Percentiles rank a stretch among this genome's conserved stretches.
phyloP scores from a whole-genome alignment of 2,888 invertebrate species.

The Pyrocoelia pectoralis region DNA sequence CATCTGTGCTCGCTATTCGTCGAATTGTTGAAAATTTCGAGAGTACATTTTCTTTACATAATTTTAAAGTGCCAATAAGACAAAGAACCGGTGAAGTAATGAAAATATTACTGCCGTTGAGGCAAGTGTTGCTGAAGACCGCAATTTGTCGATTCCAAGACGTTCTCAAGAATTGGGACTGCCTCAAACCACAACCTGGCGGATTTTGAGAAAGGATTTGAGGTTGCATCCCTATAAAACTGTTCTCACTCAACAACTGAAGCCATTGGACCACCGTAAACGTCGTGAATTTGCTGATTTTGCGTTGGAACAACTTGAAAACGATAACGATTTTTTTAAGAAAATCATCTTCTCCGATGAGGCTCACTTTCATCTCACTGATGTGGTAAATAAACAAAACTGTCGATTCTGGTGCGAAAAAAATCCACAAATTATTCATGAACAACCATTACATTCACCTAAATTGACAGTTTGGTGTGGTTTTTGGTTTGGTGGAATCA shows the following conservation, averaged over 20 bases:
- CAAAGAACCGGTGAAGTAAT: neutral
- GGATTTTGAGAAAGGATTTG: too few species aligned
- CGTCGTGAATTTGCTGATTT: too few species aligned
- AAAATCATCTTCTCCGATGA: neutral
- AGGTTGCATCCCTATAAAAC: too few species aligned
- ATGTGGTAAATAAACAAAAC: neutral
- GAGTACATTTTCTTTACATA: neutral
- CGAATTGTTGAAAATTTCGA: neutral
- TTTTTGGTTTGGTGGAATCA: too few species aligned
- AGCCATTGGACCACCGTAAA: too few species aligned
- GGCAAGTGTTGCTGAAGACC: neutral
- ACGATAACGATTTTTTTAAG: too few species aligned
- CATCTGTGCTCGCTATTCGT: neutral
- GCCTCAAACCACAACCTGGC: too few species aligned
- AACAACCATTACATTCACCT: neutral
- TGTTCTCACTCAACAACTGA: too few species aligned
- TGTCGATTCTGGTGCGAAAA: neutral
- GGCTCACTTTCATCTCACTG: neutral
- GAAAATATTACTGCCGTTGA: neutral
- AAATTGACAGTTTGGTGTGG: too few species aligned
- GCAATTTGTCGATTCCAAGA: neutral
- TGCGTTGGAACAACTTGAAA: too few species aligned
- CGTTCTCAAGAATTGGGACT: neutral
- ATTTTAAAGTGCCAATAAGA: neutral
- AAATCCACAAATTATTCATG: neutral